A percentile compares a stretch with the other conserved stretches of the same genome.
These are phyloP conservation scores for Embiotoca jacksoni DNA, from an alignment of 2,113 vertebrate genomes.

Conservation along the genomic window DNA sequence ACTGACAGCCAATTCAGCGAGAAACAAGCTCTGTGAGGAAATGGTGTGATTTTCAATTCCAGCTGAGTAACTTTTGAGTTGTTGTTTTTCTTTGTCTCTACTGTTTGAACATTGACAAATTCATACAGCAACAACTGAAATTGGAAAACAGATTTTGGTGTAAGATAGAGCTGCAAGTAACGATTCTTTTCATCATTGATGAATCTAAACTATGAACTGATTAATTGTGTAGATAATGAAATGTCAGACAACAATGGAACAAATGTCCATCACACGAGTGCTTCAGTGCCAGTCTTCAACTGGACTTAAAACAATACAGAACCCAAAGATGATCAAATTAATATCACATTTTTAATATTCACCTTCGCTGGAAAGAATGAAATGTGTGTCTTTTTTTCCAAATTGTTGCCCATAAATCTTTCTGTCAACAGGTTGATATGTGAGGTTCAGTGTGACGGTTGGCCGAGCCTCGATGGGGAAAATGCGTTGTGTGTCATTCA, in stretches of 20 bases:
- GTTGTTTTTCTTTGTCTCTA: not conserved
- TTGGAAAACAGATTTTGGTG: not conserved
- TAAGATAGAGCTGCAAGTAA: not conserved
- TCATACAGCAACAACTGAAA: not conserved
- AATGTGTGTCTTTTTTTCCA: not conserved
- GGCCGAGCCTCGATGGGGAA: too few relatives aligned
- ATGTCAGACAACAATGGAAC: not conserved
- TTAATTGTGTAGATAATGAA: constrained; percentile 1
- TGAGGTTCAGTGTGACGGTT: not conserved
- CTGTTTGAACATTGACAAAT: not conserved
- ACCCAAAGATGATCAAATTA: too few relatives aligned
- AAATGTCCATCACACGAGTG: not conserved
- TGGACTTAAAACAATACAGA: too few relatives aligned
- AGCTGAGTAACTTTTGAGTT: not conserved
- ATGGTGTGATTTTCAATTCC: constrained; percentile 23
- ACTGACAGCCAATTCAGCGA: constrained; percentile 31
- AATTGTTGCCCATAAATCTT: not conserved
- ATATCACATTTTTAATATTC: too few relatives aligned
- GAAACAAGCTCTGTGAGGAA: constrained; percentile 24
- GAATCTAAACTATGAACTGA: not conserved
- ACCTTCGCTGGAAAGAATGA: too few relatives aligned
- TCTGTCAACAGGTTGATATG: not conserved
- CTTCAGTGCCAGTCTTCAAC: too few relatives aligned
- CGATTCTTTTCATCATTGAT: not conserved
- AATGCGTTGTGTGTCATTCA: too few relatives aligned